A percentile compares a stretch with the other conserved stretches of the same genome.
phyloP scores from a whole-genome alignment of 2,113 vertebrate species.

The Rhineura floridana region DNA sequence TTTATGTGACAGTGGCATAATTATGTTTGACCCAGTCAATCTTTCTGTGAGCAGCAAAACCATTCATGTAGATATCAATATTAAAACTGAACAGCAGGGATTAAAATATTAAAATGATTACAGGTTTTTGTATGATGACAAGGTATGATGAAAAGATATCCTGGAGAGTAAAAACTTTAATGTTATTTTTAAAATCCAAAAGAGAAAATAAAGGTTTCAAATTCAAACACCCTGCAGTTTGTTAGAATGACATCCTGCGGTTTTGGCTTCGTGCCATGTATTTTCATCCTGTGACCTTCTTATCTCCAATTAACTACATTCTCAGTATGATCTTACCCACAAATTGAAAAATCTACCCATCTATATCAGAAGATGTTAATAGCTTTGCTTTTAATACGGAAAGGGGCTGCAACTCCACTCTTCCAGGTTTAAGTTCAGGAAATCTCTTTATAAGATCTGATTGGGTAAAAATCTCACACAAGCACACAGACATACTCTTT shows the following conservation, averaged over 20 bases:
- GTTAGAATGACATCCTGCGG: background rate
- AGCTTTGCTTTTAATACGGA: background rate
- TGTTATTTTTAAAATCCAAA: background rate
- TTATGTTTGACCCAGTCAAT: background rate
- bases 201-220: background rate
- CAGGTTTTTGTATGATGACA: conserved; percentile 11
- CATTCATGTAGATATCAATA: background rate
- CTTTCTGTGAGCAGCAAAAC: background rate
- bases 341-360: background rate
- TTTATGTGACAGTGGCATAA: background rate
- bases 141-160: conserved; percentile 23
- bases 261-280: background rate
- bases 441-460: background rate
- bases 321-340: conserved; percentile 18
- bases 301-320: conserved; percentile 23
- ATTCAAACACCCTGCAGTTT: background rate
- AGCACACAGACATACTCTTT: background rate
- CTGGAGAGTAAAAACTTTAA: background rate
- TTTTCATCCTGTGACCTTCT: conserved; percentile 2
- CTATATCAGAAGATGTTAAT: background rate
- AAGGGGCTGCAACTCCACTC: background rate
- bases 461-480: background rate
- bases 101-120: background rate
- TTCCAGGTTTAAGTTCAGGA: background rate
- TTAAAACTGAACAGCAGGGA: background rate